Conservation (phyloP, 2,113 vertebrate species). For the Microcebus murinus region DNA sequence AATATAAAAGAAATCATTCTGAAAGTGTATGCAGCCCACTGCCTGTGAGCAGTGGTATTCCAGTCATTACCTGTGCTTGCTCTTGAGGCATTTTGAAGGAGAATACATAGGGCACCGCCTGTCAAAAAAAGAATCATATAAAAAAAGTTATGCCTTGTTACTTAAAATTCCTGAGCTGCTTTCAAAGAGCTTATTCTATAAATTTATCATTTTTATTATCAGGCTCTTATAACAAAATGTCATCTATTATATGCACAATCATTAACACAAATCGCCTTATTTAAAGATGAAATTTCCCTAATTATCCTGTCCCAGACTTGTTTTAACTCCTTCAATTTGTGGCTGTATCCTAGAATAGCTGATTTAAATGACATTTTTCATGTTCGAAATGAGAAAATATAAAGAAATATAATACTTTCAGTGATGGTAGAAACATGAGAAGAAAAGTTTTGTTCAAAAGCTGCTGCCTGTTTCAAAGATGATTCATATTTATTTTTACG, state of each 20-base stretch:
- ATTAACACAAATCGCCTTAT: background rate
- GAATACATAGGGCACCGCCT: slow-evolving; percentile 54
- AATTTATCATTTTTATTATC: background rate
- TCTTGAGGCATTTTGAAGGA: slow-evolving; percentile 66
- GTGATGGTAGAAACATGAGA: background rate
- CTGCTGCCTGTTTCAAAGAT: background rate
- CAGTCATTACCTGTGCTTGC: slow-evolving; percentile 63
- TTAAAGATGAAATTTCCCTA: background rate
- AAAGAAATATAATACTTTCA: background rate
- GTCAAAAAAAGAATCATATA: background rate
- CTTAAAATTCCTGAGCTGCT: background rate
- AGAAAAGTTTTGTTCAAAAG: background rate
- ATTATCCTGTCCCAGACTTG: background rate
- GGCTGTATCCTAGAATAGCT: background rate
- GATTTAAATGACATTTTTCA: background rate
- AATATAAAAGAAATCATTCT: background rate
- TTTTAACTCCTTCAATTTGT: background rate
- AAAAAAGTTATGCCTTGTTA: background rate
- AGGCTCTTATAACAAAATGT: background rate
- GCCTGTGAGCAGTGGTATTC: background rate
- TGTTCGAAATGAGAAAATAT: background rate
- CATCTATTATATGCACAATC: background rate
- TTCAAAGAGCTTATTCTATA: background rate
- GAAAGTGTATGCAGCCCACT: background rate
- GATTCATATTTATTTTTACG: background rate